Conservation (phyloP, 2,113 vertebrate genomes). For the Hippocampus abdominalis region DNA sequence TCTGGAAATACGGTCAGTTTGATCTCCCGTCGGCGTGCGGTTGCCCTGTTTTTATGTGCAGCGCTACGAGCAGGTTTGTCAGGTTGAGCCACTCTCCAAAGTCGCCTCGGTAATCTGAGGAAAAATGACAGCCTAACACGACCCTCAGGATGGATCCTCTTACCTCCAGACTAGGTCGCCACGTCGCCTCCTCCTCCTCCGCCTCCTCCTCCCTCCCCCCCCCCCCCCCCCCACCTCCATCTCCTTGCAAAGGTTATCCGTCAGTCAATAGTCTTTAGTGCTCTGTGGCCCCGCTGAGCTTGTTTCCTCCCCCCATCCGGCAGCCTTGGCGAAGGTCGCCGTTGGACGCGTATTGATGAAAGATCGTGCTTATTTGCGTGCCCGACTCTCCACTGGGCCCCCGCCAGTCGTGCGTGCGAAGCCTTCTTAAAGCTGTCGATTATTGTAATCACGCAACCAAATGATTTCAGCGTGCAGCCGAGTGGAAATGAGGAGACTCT, state of each 20-base stretch:
- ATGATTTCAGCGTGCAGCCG: constrained; percentile 5
- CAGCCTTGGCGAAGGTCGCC: constrained; percentile 40
- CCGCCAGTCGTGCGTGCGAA: neutral
- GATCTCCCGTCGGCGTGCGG: neutral
- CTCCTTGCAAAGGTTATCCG: constrained; percentile 60
- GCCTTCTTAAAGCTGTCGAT: constrained; percentile 28
- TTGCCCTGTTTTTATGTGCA: constrained; percentile 11
- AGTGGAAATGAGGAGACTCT: constrained; percentile 2
- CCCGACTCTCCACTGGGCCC: neutral
- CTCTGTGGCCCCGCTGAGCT: constrained; percentile 36
- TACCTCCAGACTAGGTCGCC: constrained; percentile 40
- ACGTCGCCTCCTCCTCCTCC: constrained; percentile 24
- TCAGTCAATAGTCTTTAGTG: constrained; percentile 64
- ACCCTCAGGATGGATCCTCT: constrained; percentile 46
- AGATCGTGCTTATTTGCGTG: constrained; percentile 15
- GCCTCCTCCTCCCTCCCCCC: neutral
- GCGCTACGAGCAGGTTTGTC: constrained; percentile 39
- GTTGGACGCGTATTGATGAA: constrained; percentile 42
- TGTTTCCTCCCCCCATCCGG: constrained; percentile 20
- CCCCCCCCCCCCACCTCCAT: constrained; percentile 28
- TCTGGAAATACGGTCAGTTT: neutral
- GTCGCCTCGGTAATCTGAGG: constrained; percentile 57
- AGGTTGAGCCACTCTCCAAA: constrained; percentile 35
- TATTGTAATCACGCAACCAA: constrained; percentile 22
- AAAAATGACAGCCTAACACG: constrained; percentile 48